These are phyloP conservation scores for Clarias fuscus DNA, from an alignment of 2,797 vertebrate species.

Conservation along the genomic window DNA sequence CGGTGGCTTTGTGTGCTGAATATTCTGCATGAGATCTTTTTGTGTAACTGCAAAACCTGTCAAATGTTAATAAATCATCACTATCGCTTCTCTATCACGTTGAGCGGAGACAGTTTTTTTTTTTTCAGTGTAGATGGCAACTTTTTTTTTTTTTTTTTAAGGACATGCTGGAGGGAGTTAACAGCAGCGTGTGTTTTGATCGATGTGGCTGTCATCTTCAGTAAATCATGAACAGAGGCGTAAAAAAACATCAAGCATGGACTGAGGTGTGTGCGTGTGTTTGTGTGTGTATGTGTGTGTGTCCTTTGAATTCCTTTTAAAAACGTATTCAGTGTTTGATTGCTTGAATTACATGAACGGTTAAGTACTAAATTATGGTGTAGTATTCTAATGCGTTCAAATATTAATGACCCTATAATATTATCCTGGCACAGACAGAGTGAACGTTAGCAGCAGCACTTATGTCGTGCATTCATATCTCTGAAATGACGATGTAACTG, in stretches of 20 bases:
- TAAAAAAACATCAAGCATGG: constrained; percentile 16
- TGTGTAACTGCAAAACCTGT: neutral
- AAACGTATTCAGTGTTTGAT: constrained; percentile 6
- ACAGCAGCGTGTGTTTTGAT: neutral
- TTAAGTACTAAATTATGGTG: constrained; percentile 11
- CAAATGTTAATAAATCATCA: neutral
- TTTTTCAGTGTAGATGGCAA: neutral
- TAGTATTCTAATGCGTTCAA: neutral
- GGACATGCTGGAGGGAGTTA: neutral
- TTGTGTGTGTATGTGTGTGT: neutral
- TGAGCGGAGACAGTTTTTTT: neutral
- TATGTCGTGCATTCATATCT: neutral
- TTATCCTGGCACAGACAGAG: neutral
- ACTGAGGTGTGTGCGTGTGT: neutral
- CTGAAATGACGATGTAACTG: neutral
- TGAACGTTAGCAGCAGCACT: neutral
- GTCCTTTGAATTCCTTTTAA: neutral
- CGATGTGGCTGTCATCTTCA: constrained; percentile 30
- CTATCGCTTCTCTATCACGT: neutral
- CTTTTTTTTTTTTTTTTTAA: neutral
- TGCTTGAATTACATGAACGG: constrained; percentile 16
- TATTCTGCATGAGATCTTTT: neutral
- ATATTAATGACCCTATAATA: constrained; percentile 8
- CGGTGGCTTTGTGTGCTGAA: neutral
- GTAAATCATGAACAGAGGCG: constrained; percentile 29